Conservation (phyloP, 2,888 invertebrate species). For the Seira ritae region DNA sequence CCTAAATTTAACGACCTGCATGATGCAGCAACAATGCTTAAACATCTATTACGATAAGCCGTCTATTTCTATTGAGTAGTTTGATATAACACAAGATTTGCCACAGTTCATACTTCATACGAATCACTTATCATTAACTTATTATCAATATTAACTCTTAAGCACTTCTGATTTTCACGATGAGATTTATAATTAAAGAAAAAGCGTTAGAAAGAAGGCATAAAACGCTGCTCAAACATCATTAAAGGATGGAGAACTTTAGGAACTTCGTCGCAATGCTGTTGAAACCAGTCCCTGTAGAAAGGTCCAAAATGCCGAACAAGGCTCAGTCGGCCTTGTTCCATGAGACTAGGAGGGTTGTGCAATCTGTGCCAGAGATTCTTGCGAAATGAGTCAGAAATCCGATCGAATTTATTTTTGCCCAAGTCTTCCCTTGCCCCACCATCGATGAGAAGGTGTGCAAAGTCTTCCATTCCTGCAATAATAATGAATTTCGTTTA, state of each 20-base stretch:
- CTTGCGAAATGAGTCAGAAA: conserved; percentile 46
- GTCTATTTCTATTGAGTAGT: no score
- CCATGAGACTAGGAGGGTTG: conserved; percentile 62
- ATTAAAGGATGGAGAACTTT: conserved; percentile 60
- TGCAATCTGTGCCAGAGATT: conserved; percentile 49
- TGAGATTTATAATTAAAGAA: no score
- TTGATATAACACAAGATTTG: no score
- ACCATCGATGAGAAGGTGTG: conserved; percentile 65
- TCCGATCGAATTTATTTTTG: conserved; percentile 49
- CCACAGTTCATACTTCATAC: no score
- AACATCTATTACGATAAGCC: no score
- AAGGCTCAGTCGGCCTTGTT: conserved; percentile 47
- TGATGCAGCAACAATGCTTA: no score
- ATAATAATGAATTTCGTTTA: background rate
- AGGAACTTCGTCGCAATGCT: conserved; percentile 62
- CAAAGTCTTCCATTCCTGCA: conserved; percentile 59
- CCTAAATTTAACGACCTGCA: no score
- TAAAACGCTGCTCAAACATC: conserved; percentile 41
- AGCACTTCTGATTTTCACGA: no score
- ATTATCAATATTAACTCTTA: no score
- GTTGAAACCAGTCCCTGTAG: conserved; percentile 62
- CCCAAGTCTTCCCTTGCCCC: conserved; percentile 65
- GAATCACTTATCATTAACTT: no score
- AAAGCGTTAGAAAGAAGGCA: background rate
- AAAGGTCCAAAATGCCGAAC: conserved; percentile 58